Base-by-base conservation (phyloP, 2,797 vertebrate species). In the Dryobates pubescens region DNA sequence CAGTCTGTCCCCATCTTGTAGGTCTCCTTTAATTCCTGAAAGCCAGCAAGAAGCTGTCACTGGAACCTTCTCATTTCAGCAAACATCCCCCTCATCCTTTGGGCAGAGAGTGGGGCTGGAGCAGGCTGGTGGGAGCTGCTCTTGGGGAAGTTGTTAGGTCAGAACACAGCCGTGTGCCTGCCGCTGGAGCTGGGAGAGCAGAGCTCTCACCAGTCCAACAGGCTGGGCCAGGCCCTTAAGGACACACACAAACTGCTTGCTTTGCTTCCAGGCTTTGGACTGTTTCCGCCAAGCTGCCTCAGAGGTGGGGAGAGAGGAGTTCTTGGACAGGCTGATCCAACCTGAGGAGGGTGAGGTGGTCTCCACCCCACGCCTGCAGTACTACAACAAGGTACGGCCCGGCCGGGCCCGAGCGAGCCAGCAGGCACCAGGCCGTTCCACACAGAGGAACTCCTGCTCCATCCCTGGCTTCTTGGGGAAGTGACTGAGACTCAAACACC, bases 291-390 rank as follows among this genome's bases (percentile, higher is more conserved):
- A 98, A 81, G 99, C 98, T 7, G 98, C 98, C 0, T 97, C 98
- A 0, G 99, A 99, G 94, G 99, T 99, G 71, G 98, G 98, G 90
- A 98, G 98, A 94, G 99, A 99, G 78, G 99, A 99, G 73, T 99
- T 99, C 86, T 96, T 99, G 85, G 96, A 98, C 84, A 98, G 97
- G 64, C 95, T 99, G 92, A 98, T 98, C 1, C 92, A 96, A 0
- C 98, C 98, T 0, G 98, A 99, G 17, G 98, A 99, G 23, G 98
- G 98, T 0, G 97, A 98, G 1, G 59, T 97, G 5, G 79, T 97
- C 32, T 98, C 98, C 27, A 97, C 98, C 0, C 97, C 98, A 2
- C 95, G 97, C 32, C 93, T 99, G 54, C 98, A 98, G 86, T 99
- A 99, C 95, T 99, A 99, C 83, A 99, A 98, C 96, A 99, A 99